Conservation (phyloP, 53 echinoderm and acorn worm species). For the Mesocentrotus franciscanus region DNA sequence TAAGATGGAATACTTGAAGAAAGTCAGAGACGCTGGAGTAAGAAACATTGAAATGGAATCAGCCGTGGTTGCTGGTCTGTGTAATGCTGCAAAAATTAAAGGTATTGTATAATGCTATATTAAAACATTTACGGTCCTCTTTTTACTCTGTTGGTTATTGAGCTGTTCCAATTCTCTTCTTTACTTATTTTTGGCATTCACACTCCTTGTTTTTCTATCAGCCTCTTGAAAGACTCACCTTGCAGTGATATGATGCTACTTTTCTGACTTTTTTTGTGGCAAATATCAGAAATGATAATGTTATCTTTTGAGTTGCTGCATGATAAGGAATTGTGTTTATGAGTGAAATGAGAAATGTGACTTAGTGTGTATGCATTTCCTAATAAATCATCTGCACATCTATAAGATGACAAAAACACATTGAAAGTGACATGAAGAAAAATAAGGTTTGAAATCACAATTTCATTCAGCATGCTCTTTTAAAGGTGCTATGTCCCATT, state of each 20-base stretch:
- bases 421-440: not conserved
- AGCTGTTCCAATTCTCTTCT: not conserved
- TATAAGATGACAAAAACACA: not conserved
- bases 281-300: not conserved
- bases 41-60: conserved; percentile 98
- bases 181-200: not conserved
- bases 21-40: conserved; percentile 82
- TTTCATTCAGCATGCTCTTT: not conserved
- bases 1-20: conserved; percentile 87
- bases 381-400: too few species aligned
- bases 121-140: not conserved
- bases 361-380: not conserved
- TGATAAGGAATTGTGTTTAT: not conserved
- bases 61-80: conserved; percentile 83
- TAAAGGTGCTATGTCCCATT: too few species aligned
- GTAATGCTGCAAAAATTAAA: conserved; percentile 76
- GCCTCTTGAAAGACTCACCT: not conserved
- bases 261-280: not conserved
- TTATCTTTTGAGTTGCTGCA: not conserved
- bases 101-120: conserved; percentile 61
- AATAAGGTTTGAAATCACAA: too few species aligned
- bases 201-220: not conserved
- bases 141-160: not conserved
- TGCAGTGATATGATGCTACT: not conserved
- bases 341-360: not conserved